A percentile compares a stretch with the other conserved stretches of the same genome.
Evolutionary conservation across 2,888 invertebrate genomes (phyloP).

Genomic region (Tanaodytes sp.): DNA sequence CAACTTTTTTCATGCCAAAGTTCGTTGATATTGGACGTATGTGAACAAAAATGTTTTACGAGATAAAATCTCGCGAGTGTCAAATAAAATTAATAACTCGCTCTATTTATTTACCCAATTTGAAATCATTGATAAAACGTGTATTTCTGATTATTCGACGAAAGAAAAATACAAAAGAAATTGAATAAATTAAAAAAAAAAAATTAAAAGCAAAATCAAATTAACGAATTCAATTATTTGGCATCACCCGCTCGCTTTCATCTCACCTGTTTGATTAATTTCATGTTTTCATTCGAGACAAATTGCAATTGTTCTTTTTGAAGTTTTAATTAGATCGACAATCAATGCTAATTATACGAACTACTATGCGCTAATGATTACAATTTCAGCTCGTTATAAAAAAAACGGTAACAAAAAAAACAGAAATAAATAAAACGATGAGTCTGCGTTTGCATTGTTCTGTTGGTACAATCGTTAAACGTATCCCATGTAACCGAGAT

Average conservation of each 20-base stretch:
- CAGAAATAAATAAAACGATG: slow-evolving; percentile 15
- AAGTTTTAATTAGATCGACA: slow-evolving; percentile 34
- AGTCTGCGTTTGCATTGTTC: slow-evolving; percentile 37
- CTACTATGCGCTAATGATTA: slow-evolving; percentile 15
- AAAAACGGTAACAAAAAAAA: slow-evolving; percentile 16
- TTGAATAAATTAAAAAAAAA: not conserved
- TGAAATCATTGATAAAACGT: slow-evolving; percentile 26
- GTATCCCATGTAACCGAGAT: slow-evolving; percentile 40
- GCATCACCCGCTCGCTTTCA: no score
- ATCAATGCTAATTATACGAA: slow-evolving; percentile 40
- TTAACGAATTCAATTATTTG: no score
- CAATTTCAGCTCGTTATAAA: slow-evolving; percentile 13
- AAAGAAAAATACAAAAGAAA: not conserved
- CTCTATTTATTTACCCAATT: slow-evolving; percentile 6
- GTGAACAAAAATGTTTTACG: no score
- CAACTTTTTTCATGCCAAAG: no score
- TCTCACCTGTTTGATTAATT: slow-evolving; percentile 32
- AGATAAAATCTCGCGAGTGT: no score
- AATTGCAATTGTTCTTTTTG: slow-evolving; percentile 24
- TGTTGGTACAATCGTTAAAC: slow-evolving; percentile 31
- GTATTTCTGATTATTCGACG: not conserved
- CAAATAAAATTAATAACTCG: no score
- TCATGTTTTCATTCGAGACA: slow-evolving; percentile 17
- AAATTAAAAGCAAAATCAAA: not conserved
- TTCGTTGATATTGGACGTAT: no score